Conservation (phyloP, 2,113 vertebrate species). For the Passer montanus region DNA sequence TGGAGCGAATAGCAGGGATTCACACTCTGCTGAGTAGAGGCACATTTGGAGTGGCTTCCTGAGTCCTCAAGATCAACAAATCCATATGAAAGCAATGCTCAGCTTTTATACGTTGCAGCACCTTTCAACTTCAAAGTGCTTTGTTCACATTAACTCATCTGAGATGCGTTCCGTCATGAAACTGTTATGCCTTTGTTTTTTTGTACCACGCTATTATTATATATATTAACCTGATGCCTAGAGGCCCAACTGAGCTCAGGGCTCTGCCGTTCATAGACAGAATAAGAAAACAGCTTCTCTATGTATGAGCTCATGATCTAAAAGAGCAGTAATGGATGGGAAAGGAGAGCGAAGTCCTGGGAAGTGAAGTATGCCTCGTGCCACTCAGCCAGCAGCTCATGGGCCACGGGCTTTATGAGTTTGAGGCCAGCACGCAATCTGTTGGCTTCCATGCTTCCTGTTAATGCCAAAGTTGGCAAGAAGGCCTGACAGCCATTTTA, state of each 20-base stretch:
- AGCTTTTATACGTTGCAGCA: conserved; percentile 1
- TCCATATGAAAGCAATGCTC: conserved; percentile 26
- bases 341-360: background rate
- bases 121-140: conserved; percentile 42
- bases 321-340: background rate
- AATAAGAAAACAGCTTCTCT: conserved; percentile 8
- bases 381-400: background rate
- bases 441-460: background rate
- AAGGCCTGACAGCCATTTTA: background rate
- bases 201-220: conserved; percentile 11
- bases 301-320: background rate
- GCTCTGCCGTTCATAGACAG: background rate
- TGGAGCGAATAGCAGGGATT: background rate
- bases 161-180: conserved; percentile 34
- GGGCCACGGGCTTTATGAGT: background rate
- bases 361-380: accelerated
- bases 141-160: conserved; percentile 41
- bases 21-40: background rate
- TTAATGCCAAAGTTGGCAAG: background rate
- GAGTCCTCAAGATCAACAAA: conserved; percentile 39
- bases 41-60: background rate
- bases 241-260: conserved; percentile 24
- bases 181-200: conserved; percentile 43
- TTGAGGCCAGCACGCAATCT: accelerated
- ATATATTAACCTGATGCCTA: conserved; percentile 37